Evolutionary conservation across 2,797 vertebrate species (phyloP), one percentile per base, ranked within the genome.

Genomic region (Halcyon chelicuti): DNA sequence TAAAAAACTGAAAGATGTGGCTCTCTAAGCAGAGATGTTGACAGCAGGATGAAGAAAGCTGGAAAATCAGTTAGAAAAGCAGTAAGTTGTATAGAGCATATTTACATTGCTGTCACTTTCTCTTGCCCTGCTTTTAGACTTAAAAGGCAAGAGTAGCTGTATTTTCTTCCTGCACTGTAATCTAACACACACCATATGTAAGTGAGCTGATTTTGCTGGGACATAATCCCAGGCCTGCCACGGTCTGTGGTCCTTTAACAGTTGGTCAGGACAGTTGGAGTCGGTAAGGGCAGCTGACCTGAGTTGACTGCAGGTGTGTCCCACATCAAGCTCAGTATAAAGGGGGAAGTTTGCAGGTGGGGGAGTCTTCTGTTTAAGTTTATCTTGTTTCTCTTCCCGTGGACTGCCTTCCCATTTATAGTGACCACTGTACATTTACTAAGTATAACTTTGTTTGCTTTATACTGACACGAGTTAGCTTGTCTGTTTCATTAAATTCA

Each of bases 41-140:
- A 33, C 58, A 96, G 66, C 21, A 75, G 54, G 5, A 80, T 28
- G 52, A 87, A 67, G 81, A 74, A 91, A 94, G 55, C 20, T 78
- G 61, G 40, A 73, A 55, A 90, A 81, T 58, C 31, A 57, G 37
- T 72, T 47, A 73, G 39, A 88, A 88, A 94, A 81, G 60, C 58
- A 86, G 47, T 23, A 44, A 60, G 28, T 8, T 51, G 29, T 47
- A 78, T 22, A n/a, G 15, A 72, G 55, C 21, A 5, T 26, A 66
- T 17, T 78, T 39, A 72, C 31, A 76, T 35, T 57, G 63, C 66
- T 76, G 65, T 40, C 12, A 39, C 75, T 84, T 86, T 65, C 25
- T 37, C 54, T 76, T 81, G n/a, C 33, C 65, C 46, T 42, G 51
- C 35, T 94, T 94, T 91, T 68, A 55, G 65, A 86, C 12, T 55